phyloP scores from a whole-genome alignment of 2,113 vertebrate species.

The Pelusios castaneus region DNA sequence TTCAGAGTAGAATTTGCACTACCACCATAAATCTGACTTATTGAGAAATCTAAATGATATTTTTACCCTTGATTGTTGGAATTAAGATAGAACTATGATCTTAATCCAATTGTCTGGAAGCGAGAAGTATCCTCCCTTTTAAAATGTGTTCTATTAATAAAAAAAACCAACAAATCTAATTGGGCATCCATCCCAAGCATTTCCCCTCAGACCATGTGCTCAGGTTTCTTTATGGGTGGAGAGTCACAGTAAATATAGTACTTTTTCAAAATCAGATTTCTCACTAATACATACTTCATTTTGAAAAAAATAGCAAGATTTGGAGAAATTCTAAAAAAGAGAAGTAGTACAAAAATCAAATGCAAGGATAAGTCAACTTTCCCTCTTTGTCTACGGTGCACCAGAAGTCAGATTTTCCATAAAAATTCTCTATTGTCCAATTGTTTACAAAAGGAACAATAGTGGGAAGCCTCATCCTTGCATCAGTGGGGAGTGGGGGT shows the following conservation, averaged over 20 bases:
- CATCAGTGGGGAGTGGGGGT: not conserved
- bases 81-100: not conserved
- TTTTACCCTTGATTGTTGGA: not conserved
- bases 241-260: rapidly evolving
- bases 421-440: not conserved
- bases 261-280: not conserved
- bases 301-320: not conserved
- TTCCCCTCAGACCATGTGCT: not conserved
- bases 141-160: not conserved
- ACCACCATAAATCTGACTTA: not conserved
- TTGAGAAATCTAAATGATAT: not conserved
- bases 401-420: rapidly evolving
- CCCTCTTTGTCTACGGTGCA: rapidly evolving
- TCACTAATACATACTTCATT: not conserved
- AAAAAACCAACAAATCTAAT: not conserved
- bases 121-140: not conserved
- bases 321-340: rapidly evolving
- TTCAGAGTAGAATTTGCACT: not conserved
- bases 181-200: not conserved
- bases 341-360: not conserved
- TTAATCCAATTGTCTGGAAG: not conserved
- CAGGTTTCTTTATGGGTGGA: rapidly evolving
- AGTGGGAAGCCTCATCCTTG: not conserved
- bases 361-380: not conserved
- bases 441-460: not conserved